Evolutionary conservation across 2,113 vertebrate genomes (phyloP).

Genomic region (Reinhardtius hippoglossoides): DNA sequence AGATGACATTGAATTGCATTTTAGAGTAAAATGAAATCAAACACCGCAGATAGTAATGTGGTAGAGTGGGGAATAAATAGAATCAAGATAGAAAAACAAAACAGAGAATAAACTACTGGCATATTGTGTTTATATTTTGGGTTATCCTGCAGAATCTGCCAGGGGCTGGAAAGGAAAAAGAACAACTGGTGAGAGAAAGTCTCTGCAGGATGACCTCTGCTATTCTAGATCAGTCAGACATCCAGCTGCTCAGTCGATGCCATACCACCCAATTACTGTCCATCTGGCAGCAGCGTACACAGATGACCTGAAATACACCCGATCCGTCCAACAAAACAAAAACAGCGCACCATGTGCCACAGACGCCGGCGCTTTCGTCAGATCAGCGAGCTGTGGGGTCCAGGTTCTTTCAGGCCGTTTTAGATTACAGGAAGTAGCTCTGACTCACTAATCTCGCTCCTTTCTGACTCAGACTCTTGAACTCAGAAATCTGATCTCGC

Average conservation of each 20-base stretch:
- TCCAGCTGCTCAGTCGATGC: constrained; percentile 48
- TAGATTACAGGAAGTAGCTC: constrained; percentile 76
- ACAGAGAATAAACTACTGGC: background rate
- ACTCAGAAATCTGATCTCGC: constrained; percentile 70
- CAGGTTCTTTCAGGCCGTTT: constrained; percentile 48
- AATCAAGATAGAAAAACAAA: background rate
- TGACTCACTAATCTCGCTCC: constrained; percentile 70
- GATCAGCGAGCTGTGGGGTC: constrained; percentile 64
- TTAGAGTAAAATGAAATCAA: background rate
- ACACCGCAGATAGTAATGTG: background rate
- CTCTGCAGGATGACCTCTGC: constrained; percentile 12
- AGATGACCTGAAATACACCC: constrained; percentile 49
- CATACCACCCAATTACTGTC: constrained; percentile 41
- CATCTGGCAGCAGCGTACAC: constrained; percentile 39
- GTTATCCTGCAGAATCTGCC: background rate
- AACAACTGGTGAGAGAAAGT: constrained; percentile 4
- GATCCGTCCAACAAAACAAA: constrained; percentile 23
- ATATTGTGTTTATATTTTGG: background rate
- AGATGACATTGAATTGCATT: background rate
- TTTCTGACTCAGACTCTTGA: constrained; percentile 73
- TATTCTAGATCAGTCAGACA: constrained; percentile 33
- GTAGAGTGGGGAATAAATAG: background rate
- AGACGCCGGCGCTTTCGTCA: constrained; percentile 13
- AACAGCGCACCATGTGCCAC: constrained; percentile 38
- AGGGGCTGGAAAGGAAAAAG: background rate